Evolutionary conservation across 2,797 vertebrate species (phyloP), one percentile per base, ranked within the genome.

Genomic region (Rhynchotus rufescens): DNA sequence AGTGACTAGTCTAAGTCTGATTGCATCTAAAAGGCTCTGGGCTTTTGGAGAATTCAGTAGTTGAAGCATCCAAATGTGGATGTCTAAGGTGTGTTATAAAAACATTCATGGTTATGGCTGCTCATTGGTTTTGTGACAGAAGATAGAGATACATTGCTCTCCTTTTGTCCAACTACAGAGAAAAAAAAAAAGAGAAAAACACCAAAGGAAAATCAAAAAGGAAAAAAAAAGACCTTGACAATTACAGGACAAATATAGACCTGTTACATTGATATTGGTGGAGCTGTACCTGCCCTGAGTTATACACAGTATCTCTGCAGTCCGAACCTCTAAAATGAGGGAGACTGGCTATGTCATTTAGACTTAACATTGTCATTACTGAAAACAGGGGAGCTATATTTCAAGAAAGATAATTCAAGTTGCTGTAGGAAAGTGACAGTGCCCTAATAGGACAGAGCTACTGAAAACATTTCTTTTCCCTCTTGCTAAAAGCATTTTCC

Each of bases 1-100:
- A 88, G 52, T 6, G 80, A 80, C 72, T 44, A 72, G 34, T 61
- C 84, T 85, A 90, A 93, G 92, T 86, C 71, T 71, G 89, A 60
- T 88, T 95, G 80, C 74, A 93, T 93, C 69, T 76, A 57, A 86
- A 94, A 79, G 75, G 74, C 76, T 2, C 0, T 40, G 62, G 84
- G 82, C 66, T 86, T 80, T 51, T 69, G 60, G 21, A 75, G 26
- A 83, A 74, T 84, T 72, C 36, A 25, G 56, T 81, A 57, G 84
- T 83, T 61, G 4, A 12, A 49, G 71, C 49, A 61, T 69, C 83
- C 73, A 68, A 32, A 38, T 17, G 47, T 11, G 42, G 52, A 60
- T 87, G 88, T 83, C 81, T 59, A 7, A 17, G 42, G 16, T 69
- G 36, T 75, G 30, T 54, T 76, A 51, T 7, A 62, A 88, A 93